Evolutionary conservation across 2,797 vertebrate species (phyloP), one percentile per base, ranked within the genome.

Genomic region (Pelodytes ibericus): DNA sequence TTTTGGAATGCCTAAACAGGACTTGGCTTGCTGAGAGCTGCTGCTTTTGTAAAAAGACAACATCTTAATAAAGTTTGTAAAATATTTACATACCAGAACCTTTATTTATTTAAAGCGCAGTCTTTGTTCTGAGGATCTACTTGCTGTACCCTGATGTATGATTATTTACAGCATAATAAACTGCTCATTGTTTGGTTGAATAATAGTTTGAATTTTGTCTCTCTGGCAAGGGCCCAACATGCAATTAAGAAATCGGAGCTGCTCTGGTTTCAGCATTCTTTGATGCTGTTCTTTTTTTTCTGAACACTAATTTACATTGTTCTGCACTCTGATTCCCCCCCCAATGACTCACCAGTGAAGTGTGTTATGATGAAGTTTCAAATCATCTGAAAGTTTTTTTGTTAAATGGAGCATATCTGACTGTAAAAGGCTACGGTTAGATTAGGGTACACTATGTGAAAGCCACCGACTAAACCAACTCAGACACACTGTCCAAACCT

Each of bases 221-320:
- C 39, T 6, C 1, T 84, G 82, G 83, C 84, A 77, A 41, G 71
- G 76, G 20, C 75, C 86, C 84, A 83, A 80, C 78, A 83, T 80
- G 81, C 83, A 85, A 83, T 82, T 84, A 92, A 88, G 91, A 91
- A 89, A 90, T 84, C 81, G 81, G 85, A 92, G 88, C 87, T 85
- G 89, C 86, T 88, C 88, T 80, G 69, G 84, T 92, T 94, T 90
- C 87, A 88, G 83, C 86, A 86, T 80, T 85, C 86, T 89, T 90
- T 92, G 90, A 92, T 85, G 77, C 68, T 81, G 57, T 85, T 44
- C 11, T 44, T 89, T 80, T 83, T 79, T 71, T 82, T 79, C 59
- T 25, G 18, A 41, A 81, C 9, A 0, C 5, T 63, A 71, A 26
- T 79, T 81, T 80, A 71, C 75, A 70, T 0, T 69, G 65, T 56